Evolutionary conservation across 2,797 vertebrate species (phyloP), one percentile per base, ranked within the genome.

Genomic region (Fratercula arctica): DNA sequence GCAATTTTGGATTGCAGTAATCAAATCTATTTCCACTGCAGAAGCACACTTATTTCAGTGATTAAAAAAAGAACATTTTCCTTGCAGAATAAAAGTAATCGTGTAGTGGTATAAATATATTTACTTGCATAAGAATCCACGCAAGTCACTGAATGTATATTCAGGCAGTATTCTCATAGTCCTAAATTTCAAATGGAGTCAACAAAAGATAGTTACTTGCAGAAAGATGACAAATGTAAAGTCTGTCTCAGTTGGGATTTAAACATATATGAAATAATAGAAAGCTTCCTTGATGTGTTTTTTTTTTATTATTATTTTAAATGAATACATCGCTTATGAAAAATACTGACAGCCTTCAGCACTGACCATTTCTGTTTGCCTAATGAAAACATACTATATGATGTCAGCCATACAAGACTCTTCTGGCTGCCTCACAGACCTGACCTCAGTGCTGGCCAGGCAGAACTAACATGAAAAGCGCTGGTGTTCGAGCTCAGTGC

Each of bases 31-130:
- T 97, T 97, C 92, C 97, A 98, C 23, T 60, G 89, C 90, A 97
- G 96, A 98, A 96, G 93, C 87, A 97, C 87, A 96, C 95, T 97
- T 97, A 96, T 97, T 97, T 97, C 92, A 95, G 85, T 97, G 97
- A 97, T 98, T 98, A 96, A 98, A 98, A 98, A 98, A 98, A 98
- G 97, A 98, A 98, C 90, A 95, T 84, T 98, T 95, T 93, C 93
- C 97, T 97, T 97, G 92, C 91, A 96, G 97, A 97, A 97, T 97
- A 97, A 95, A 96, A 93, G 95, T 97, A 97, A 98, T 94, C 96
- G 95, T 95, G 72, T 94, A 97, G 87, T 95, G 95, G 77, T 96
- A 93, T 97, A 97, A 95, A 97, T 96, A 97, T 96, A 97, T 89
- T 96, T 96, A 93, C 93, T 95, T 74, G 87, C 96, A 97, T 93